Evolutionary conservation across 2,113 vertebrate genomes (phyloP), one percentile per base, ranked within the genome.

Genomic region (Tragulus kanchil): DNA sequence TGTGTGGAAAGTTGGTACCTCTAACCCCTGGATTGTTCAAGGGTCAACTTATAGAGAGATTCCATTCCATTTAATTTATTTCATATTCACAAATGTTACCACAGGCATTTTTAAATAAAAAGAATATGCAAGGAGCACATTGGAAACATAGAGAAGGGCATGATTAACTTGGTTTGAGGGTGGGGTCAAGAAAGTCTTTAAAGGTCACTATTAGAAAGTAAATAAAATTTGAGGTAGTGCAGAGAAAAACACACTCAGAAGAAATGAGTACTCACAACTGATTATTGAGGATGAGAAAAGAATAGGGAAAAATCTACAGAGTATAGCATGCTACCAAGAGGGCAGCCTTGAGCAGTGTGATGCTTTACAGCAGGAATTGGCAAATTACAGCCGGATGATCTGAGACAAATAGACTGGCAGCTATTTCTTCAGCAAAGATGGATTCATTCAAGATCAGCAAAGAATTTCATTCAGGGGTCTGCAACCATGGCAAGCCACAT

Each of bases 281-380:
- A 50, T 67, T 45, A n/a, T 2, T 12, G 59, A 17, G 94, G 91
- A 71, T 21, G 11, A 94, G 5, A 31, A 73, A 88, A 90, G 16
- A 6, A 73, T 0, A 45, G 42, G 8, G 4, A 84, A 78, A 61
- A 81, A 12, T 59, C 8, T 62, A 6, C 61, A n/a, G 13, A 93
- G 3, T 4, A 56, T 56, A 87, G 25, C 26, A 31, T 9, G 15
- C 5, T n/a, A 21, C 14, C 23, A 17, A 59, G 13, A 61, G 5
- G 6, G 4, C 5, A 31, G 23, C 0, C 31, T 77, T 4, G 31
- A 58, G 4, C 23, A 36, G 4, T 16, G 21, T 9, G 1, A 19
- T 42, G 2, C 23, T 52, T 52, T 75, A 61, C 2, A 73, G 6
- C 19, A 86, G 50, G 19, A 15, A 4, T 12, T 87, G 23, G 28